phyloP scores from a whole-genome alignment of 2,888 invertebrate species.

The Eilema griseolum region DNA sequence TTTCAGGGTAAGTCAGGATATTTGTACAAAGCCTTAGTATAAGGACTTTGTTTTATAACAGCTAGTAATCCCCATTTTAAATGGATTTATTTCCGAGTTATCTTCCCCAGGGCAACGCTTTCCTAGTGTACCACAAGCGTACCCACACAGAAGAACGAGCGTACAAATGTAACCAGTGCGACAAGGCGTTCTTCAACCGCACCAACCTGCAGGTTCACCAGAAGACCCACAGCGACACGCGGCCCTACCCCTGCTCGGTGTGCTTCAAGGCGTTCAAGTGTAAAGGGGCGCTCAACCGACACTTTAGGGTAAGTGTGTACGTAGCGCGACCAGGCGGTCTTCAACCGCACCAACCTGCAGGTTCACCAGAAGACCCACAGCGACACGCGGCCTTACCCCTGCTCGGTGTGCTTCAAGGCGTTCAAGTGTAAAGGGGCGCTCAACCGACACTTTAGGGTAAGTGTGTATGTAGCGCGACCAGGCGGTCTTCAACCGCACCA shows the following conservation, averaged over 20 bases:
- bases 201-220: constrained; percentile 73
- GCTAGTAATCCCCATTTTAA: no score
- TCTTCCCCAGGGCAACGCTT: constrained; percentile 69
- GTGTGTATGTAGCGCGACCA: constrained; percentile 41
- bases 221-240: constrained; percentile 65
- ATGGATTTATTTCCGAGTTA: not conserved
- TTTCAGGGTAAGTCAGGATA: constrained; percentile 66
- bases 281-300: constrained; percentile 73
- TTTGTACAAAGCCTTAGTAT: not conserved
- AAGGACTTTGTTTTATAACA: no score
- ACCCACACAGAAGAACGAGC: constrained; percentile 69
- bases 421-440: constrained; percentile 76
- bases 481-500: constrained; percentile 73
- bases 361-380: constrained; percentile 74
- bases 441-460: constrained; percentile 70
- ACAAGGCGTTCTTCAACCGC: constrained; percentile 70
- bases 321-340: constrained; percentile 62
- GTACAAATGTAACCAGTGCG: constrained; percentile 63
- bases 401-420: constrained; percentile 69
- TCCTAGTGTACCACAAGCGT: constrained; percentile 76
- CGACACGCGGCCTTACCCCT: constrained; percentile 53
- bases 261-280: constrained; percentile 75
- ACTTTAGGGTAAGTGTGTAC: constrained; percentile 61
- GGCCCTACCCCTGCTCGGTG: constrained; percentile 61
- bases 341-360: constrained; percentile 72